A percentile compares a stretch with the other conserved stretches of the same genome.
Evolutionary conservation across 2,797 vertebrate genomes (phyloP).

Genomic region (Siniperca obscura): DNA sequence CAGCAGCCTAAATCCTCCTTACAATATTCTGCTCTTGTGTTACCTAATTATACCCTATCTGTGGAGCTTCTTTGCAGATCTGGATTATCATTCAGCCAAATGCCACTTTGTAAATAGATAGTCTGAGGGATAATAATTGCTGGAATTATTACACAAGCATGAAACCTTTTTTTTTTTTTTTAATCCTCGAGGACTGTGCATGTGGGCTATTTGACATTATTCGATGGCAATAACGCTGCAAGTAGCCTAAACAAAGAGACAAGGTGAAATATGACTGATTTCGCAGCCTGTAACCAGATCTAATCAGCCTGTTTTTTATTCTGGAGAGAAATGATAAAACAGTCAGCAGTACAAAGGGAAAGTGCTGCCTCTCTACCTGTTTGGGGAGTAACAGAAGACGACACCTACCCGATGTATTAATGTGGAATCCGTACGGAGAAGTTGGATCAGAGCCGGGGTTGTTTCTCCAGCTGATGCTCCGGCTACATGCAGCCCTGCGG

Average conservation of each 20-base stretch:
- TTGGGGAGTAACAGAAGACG: conserved; percentile 7
- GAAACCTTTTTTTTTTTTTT: conserved; percentile 4
- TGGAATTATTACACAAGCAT: conserved; percentile 43
- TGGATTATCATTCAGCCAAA: conserved; percentile 41
- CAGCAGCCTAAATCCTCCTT: conserved; percentile 37
- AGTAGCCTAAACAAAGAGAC: conserved; percentile 7
- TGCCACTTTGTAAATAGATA: conserved; percentile 56
- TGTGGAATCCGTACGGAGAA: conserved; percentile 58
- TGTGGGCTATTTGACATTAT: not conserved
- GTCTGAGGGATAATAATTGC: conserved; percentile 34
- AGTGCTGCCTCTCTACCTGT: conserved; percentile 38
- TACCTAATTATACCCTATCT: conserved; percentile 38
- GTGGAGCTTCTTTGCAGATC: conserved; percentile 35
- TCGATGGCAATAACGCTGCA: conserved; percentile 1
- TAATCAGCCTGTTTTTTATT: not conserved
- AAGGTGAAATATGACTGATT: not conserved
- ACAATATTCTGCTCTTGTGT: conserved; percentile 35
- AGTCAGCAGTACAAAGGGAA: conserved; percentile 29
- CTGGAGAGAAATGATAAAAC: not conserved
- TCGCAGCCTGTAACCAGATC: not conserved
- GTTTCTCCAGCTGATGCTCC: conserved; percentile 72
- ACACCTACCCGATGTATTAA: conserved; percentile 62
- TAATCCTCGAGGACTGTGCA: conserved; percentile 2
- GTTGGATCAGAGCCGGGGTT: conserved; percentile 53
- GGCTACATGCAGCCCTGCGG: conserved; percentile 75